Percentiles rank a stretch among this genome's conserved stretches.
Conservation (phyloP, 2,113 vertebrate genomes). For the Sphyrna mokarran region DNA sequence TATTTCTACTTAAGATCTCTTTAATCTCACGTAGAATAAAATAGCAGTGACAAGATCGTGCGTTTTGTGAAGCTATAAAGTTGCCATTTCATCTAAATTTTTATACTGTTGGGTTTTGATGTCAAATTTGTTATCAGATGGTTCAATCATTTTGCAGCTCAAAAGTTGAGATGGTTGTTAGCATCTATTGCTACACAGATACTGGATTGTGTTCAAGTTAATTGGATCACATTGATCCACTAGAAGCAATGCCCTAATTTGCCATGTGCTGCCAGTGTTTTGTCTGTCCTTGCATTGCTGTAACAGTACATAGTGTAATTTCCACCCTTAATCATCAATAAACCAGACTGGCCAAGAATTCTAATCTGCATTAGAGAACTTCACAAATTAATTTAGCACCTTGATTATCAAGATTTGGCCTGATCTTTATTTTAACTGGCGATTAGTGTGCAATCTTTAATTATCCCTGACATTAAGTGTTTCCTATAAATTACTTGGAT, state of each 20-base stretch:
- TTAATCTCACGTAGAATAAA: neutral
- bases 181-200: too few species aligned
- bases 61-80: neutral
- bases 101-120: neutral
- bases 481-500: neutral
- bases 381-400: neutral
- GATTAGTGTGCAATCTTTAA: neutral
- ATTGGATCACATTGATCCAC: conserved; percentile 22
- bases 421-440: neutral
- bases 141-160: neutral
- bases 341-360: neutral
- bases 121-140: neutral
- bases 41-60: neutral
- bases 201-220: neutral
- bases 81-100: neutral
- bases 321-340: neutral
- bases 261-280: neutral
- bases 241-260: neutral
- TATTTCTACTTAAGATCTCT: neutral
- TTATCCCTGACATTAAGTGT: neutral
- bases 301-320: neutral
- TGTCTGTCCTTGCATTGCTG: neutral
- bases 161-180: neutral
- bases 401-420: neutral
- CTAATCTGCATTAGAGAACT: neutral